A percentile compares a stretch with the other conserved stretches of the same genome.
These are phyloP conservation scores for Eurytoma californica DNA, from an alignment of 2,888 invertebrate genomes.

Conservation along the genomic window DNA sequence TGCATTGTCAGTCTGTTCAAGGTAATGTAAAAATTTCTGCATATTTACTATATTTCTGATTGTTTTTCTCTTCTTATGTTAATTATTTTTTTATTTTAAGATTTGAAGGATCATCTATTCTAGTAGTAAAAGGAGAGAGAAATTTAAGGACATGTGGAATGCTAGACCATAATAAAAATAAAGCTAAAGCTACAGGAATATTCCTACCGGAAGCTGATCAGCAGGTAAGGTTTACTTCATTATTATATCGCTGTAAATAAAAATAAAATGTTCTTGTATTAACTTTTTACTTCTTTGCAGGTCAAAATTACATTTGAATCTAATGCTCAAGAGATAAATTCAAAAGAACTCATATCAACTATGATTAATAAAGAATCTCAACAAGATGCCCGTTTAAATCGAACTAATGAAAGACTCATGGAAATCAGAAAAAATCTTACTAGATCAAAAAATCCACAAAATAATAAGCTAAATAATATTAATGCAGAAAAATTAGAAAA, in stretches of 20 bases:
- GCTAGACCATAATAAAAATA: slow-evolving; percentile 82
- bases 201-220: slow-evolving; percentile 77
- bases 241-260: neutral
- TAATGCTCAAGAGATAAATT: slow-evolving; percentile 75
- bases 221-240: slow-evolving; percentile 67
- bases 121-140: slow-evolving; percentile 88
- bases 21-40: slow-evolving; percentile 73
- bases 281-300: slow-evolving; percentile 27
- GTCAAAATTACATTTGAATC: slow-evolving; percentile 80
- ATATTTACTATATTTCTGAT: slow-evolving; percentile 10
- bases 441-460: slow-evolving; percentile 14
- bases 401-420: slow-evolving; percentile 1
- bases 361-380: slow-evolving; percentile 64
- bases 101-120: slow-evolving; percentile 84
- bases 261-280: neutral
- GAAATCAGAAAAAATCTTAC: slow-evolving; percentile 6
- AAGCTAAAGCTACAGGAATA: slow-evolving; percentile 76
- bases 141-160: slow-evolving; percentile 87
- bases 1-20: slow-evolving; percentile 86
- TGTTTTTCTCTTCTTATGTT: slow-evolving; percentile 42
- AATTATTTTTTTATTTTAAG: slow-evolving; percentile 56
- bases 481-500: slow-evolving; percentile 20
- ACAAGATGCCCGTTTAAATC: slow-evolving; percentile 54
- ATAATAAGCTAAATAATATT: neutral
- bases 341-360: slow-evolving; percentile 58